These are phyloP conservation scores for Philopotamus ludificatus DNA, from an alignment of 1,140 invertebrate genomes.

Conservation along the genomic window DNA sequence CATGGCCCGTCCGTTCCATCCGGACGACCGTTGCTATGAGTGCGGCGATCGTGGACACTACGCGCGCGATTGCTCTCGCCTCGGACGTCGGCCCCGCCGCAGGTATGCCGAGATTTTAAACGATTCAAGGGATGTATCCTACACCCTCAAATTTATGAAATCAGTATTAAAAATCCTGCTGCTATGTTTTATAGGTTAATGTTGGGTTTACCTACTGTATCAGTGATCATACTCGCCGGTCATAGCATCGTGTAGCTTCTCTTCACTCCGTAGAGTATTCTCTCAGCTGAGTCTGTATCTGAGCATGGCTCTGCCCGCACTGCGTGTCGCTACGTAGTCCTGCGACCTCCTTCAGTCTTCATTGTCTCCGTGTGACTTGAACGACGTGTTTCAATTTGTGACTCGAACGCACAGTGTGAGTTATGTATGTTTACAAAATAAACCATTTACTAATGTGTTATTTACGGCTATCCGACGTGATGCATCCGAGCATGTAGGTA, in stretches of 20 bases:
- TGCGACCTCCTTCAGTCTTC: constrained; percentile 32
- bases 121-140: neutral
- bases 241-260: constrained; percentile 39
- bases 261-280: constrained; percentile 39
- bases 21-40: constrained; percentile 87
- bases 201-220: constrained; percentile 39
- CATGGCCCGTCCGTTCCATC: constrained; percentile 65
- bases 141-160: constrained; percentile 14
- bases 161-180: constrained; percentile 34
- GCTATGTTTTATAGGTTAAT: constrained; percentile 43
- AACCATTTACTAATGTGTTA: constrained; percentile 39
- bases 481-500: constrained; percentile 2
- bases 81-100: constrained; percentile 60
- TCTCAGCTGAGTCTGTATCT: constrained; percentile 9
- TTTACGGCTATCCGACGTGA: constrained; percentile 18
- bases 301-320: constrained; percentile 14
- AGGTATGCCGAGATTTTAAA: constrained; percentile 46
- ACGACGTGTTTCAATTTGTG: constrained; percentile 39
- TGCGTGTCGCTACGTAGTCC: constrained; percentile 33
- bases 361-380: constrained; percentile 25
- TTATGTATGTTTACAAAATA: constrained; percentile 40
- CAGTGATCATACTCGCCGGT: constrained; percentile 39
- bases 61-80: constrained; percentile 80
- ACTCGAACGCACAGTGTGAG: constrained; percentile 34
- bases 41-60: constrained; percentile 90